Evolutionary conservation across 2,797 vertebrate species (phyloP), one percentile per base, ranked within the genome.

Genomic region (Urophycis tenuis): DNA sequence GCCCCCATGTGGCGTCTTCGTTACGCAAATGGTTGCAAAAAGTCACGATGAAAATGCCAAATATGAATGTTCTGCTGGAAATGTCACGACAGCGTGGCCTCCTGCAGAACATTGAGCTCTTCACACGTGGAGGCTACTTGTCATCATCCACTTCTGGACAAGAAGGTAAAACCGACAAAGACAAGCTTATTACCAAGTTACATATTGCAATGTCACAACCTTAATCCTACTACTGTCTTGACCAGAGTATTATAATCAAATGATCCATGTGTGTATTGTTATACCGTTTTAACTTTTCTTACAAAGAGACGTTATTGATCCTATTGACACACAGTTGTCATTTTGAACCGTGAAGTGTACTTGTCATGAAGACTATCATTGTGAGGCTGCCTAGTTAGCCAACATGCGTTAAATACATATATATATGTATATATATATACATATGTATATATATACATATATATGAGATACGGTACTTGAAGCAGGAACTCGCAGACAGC

Each of bases 401-500:
- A 85, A 49, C 81, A 81, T 91, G 84, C 87, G 86, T 85, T 89
- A 78, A 70, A 77, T 74, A 77, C 79, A 74, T 29, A 25, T 73
- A 69, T 82, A 74, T 89, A 74, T 87, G 84, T 77, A 45, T 80
- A 82, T 90, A 85, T 87, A 78, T 10, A 12, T 10, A 39, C 14
- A 39, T 39, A 39, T 39, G 14, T 12, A 39, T 17, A 41, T 41
- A 41, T 14, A 41, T 14, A 36, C 35, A 36, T 45, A 73, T 81
- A 74, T 89, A 72, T 88, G 85, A 77, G 78, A 81, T 79, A 83
- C 83, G 89, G 88, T 91, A 92, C 91, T 91, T 91, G 86, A 91
- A 88, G 81, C 80, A 80, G 73, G 31, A 69, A 73, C 41, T 72
- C 76, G 72, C 1, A 77, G 14, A 82, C 60, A 70, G 71, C 82